A percentile compares a stretch with the other conserved stretches of the same genome.
Conservation (phyloP, 2,797 vertebrate genomes). For the Sebastolobus alascanus region DNA sequence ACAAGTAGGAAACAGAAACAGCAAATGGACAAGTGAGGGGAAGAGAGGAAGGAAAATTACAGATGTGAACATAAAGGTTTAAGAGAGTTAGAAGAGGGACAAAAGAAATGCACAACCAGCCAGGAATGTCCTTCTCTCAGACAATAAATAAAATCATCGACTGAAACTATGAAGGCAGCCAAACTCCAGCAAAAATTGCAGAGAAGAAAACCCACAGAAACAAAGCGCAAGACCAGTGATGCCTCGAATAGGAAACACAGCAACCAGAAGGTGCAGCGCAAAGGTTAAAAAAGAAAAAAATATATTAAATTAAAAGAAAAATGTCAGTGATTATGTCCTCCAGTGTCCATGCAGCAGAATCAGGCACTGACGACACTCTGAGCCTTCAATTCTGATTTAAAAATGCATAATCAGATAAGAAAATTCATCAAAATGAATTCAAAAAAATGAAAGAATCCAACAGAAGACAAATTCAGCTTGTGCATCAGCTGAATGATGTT, state of each 20-base stretch:
- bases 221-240: slow-evolving; percentile 54
- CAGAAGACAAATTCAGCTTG: neutral
- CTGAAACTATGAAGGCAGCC: slow-evolving; percentile 51
- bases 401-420: slow-evolving; percentile 8
- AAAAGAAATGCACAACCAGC: slow-evolving; percentile 49
- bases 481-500: slow-evolving; percentile 29
- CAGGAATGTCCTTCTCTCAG: slow-evolving; percentile 3
- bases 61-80: neutral
- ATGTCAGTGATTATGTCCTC: slow-evolving; percentile 43
- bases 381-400: slow-evolving; percentile 27
- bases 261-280: slow-evolving; percentile 43
- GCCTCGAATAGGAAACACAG: slow-evolving; percentile 27
- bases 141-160: slow-evolving; percentile 40
- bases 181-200: slow-evolving; percentile 38
- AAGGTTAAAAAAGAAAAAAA: slow-evolving; percentile 24
- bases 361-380: slow-evolving; percentile 4
- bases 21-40: slow-evolving; percentile 24
- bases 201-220: slow-evolving; percentile 53
- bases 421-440: slow-evolving; percentile 1
- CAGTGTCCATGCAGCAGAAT: slow-evolving; percentile 72
- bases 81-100: neutral
- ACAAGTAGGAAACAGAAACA: slow-evolving; percentile 32
- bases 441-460: neutral
- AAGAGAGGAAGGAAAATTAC: neutral
- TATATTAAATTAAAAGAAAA: neutral